These are phyloP conservation scores for Sarcophaga bullata DNA, from an alignment of 1,140 invertebrate genomes.

Conservation along the genomic window DNA sequence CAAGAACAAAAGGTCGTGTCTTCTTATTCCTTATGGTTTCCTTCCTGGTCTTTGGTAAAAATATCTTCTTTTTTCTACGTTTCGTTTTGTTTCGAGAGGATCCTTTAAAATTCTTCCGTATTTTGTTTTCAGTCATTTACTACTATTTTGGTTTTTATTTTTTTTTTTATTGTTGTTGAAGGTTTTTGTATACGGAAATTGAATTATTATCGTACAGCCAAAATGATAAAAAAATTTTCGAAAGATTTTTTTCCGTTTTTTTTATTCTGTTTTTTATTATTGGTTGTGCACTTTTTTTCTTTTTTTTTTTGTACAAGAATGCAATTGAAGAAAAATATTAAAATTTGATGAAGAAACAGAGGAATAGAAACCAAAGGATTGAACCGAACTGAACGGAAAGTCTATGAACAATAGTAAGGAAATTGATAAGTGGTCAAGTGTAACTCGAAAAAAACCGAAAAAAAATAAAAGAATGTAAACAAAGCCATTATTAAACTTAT, in stretches of 20 bases:
- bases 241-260: not conserved
- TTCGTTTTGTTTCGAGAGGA: not conserved
- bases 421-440: not conserved
- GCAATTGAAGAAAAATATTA: not conserved
- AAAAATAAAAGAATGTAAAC: too few species aligned
- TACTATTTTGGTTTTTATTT: not conserved
- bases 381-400: not conserved
- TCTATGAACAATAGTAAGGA: conserved; percentile 14
- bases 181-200: conserved; percentile 27
- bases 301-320: not conserved
- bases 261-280: not conserved
- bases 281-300: not conserved
- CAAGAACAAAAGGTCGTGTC: not conserved
- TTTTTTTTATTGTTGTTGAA: not conserved
- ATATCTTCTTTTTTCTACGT: not conserved
- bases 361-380: too few species aligned
- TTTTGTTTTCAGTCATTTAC: too few species aligned
- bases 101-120: too few species aligned
- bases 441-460: too few species aligned
- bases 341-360: not conserved
- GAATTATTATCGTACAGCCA: conserved; percentile 29
- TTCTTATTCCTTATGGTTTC: conserved; percentile 2
- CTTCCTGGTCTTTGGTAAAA: not conserved
- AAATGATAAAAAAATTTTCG: not conserved
- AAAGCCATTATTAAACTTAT: too few species aligned